Evolutionary conservation across 2,113 vertebrate genomes (phyloP).

Genomic region (Dromaius novaehollandiae): DNA sequence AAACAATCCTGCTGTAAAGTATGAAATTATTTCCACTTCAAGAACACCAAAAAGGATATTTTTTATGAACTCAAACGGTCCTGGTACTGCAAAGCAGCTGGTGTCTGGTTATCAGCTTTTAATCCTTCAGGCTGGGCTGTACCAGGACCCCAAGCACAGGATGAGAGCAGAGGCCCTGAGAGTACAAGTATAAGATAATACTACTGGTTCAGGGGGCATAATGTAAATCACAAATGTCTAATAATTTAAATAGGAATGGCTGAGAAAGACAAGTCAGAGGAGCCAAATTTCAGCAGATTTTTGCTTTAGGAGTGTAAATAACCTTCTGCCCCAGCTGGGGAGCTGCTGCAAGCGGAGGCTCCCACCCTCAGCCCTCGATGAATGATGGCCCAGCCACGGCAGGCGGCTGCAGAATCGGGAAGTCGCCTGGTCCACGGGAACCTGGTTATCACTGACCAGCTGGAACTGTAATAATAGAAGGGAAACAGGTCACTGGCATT

Average conservation of each 20-base stretch:
- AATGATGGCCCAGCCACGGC: too few relatives aligned
- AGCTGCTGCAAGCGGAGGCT: not conserved
- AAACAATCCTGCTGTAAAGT: not conserved
- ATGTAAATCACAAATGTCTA: not conserved
- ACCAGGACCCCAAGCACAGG: not conserved
- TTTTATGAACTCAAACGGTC: not conserved
- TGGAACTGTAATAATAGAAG: not conserved
- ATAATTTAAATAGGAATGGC: not conserved
- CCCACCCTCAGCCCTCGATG: too few relatives aligned
- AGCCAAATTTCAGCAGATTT: not conserved
- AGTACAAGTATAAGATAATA: not conserved
- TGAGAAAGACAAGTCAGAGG: not conserved
- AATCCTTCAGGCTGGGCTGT: rapidly evolving
- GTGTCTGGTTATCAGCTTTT: not conserved
- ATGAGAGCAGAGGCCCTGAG: not conserved
- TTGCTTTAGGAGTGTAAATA: not conserved
- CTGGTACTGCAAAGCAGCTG: not conserved
- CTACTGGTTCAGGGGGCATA: not conserved
- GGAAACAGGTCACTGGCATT: not conserved
- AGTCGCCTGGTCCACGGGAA: not conserved
- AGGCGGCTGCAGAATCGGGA: not conserved
- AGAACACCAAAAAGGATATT: not conserved
- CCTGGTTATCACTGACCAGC: not conserved
- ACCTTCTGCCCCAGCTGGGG: not conserved
- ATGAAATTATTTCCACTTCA: not conserved